Conservation (phyloP, 2,113 vertebrate genomes). For the Esox niger region DNA sequence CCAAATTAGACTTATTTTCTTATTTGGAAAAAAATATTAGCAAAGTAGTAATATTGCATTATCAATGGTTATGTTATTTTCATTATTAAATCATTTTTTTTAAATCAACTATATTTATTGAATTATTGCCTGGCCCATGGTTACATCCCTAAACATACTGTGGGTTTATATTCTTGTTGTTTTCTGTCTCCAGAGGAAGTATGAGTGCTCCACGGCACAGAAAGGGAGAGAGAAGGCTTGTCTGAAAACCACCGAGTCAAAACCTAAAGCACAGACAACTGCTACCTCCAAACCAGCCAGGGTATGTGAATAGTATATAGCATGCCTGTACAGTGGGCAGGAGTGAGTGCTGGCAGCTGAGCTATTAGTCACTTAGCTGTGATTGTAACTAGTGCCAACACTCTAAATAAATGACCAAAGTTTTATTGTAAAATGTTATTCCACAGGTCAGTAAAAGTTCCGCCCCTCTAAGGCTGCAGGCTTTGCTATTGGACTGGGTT, state of each 20-base stretch:
- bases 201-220: slow-evolving; percentile 64
- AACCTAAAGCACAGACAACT: slow-evolving; percentile 73
- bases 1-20: too few species aligned
- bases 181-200: slow-evolving; percentile 73
- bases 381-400: background rate
- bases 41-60: too few species aligned
- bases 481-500: slow-evolving; percentile 83
- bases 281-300: slow-evolving; percentile 58
- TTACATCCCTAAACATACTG: background rate
- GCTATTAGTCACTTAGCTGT: background rate
- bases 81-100: too few species aligned
- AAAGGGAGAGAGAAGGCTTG: slow-evolving; percentile 60
- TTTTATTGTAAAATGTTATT: background rate
- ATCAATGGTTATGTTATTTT: too few species aligned
- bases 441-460: slow-evolving; percentile 64
- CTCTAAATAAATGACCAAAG: background rate
- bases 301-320: slow-evolving; percentile 54
- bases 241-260: slow-evolving; percentile 50
- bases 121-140: too few species aligned
- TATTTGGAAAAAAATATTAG: too few species aligned
- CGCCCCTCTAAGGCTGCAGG: slow-evolving; percentile 72
- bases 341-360: too few species aligned
- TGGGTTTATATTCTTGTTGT: background rate
- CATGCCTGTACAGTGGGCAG: too few species aligned
- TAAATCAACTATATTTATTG: too few species aligned